These are phyloP conservation scores for Drosophila pseudotalamancana DNA, from an alignment of 2,888 invertebrate genomes.

Conservation along the genomic window DNA sequence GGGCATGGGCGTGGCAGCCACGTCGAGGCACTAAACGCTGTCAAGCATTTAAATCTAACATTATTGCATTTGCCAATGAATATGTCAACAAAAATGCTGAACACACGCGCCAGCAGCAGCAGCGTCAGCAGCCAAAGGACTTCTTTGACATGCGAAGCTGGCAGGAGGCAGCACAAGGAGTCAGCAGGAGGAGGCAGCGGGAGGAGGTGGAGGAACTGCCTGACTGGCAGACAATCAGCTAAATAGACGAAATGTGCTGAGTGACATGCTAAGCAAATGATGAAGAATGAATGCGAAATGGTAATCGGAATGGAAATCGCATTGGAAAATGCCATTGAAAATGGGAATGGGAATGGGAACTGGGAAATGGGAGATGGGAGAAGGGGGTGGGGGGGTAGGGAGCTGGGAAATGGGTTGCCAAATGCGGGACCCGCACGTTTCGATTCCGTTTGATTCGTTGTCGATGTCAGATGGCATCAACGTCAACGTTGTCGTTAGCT, in stretches of 20 bases:
- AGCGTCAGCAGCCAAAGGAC: constrained; percentile 18
- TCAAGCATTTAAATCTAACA: constrained; percentile 74
- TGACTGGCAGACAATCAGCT: constrained; percentile 67
- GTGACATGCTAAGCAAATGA: constrained; percentile 78
- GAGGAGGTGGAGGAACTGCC: neutral
- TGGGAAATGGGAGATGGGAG: constrained; percentile 2
- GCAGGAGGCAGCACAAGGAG: neutral
- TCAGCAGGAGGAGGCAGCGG: too few species aligned
- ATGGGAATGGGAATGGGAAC: constrained; percentile 16
- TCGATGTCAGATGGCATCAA: constrained; percentile 56
- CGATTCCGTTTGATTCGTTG: constrained; percentile 67
- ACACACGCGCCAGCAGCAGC: constrained; percentile 24
- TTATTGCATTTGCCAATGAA: constrained; percentile 77
- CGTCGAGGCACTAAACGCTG: constrained; percentile 55
- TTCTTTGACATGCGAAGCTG: constrained; percentile 37
- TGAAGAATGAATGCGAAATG: constrained; percentile 78
- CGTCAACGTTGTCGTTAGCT: constrained; percentile 18
- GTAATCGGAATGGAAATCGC: constrained; percentile 74
- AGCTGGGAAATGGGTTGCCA: neutral
- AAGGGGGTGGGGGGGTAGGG: neutral
- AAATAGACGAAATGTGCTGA: constrained; percentile 70
- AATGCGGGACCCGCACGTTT: constrained; percentile 70
- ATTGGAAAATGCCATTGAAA: constrained; percentile 60
- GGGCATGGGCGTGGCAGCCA: constrained; percentile 8
- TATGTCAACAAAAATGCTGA: constrained; percentile 73